These are phyloP conservation scores for Tupaia tana DNA, from an alignment of 2,113 vertebrate genomes.

Conservation along the genomic window DNA sequence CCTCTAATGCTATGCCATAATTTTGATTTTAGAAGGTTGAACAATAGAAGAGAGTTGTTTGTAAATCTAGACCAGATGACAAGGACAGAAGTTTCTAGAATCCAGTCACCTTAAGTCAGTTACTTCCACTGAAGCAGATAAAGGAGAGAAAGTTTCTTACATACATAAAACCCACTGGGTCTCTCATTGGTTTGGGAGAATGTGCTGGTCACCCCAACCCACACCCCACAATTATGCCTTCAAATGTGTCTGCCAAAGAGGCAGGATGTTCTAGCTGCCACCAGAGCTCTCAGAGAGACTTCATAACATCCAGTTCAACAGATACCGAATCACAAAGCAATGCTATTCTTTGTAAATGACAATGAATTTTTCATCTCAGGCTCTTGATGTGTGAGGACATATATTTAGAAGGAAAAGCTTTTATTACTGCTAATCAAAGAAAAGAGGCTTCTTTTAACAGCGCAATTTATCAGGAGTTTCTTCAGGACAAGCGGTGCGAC, in stretches of 20 bases:
- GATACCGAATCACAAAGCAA: conserved; percentile 82
- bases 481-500: conserved; percentile 59
- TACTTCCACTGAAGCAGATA: conserved; percentile 73
- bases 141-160: conserved; percentile 59
- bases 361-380: conserved; percentile 76
- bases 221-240: conserved; percentile 76
- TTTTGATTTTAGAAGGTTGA: conserved; percentile 72
- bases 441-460: conserved; percentile 54
- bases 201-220: conserved; percentile 75
- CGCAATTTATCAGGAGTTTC: conserved; percentile 74
- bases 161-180: conserved; percentile 72
- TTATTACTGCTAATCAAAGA: conserved; percentile 77
- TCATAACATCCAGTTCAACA: conserved; percentile 80
- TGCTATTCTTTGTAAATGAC: conserved; percentile 79
- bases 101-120: conserved; percentile 62
- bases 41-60: conserved; percentile 48
- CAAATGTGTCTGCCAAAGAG: conserved; percentile 77
- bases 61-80: conserved; percentile 55
- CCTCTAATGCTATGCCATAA: conserved; percentile 15
- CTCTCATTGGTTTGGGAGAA: conserved; percentile 62
- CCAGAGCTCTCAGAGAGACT: conserved; percentile 81
- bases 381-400: conserved; percentile 68
- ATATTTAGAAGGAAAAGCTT: conserved; percentile 74
- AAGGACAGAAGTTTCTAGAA: conserved; percentile 67
- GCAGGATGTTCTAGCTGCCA: conserved; percentile 79